Conservation (phyloP, 2,113 vertebrate genomes). For the Hylia prasina region DNA sequence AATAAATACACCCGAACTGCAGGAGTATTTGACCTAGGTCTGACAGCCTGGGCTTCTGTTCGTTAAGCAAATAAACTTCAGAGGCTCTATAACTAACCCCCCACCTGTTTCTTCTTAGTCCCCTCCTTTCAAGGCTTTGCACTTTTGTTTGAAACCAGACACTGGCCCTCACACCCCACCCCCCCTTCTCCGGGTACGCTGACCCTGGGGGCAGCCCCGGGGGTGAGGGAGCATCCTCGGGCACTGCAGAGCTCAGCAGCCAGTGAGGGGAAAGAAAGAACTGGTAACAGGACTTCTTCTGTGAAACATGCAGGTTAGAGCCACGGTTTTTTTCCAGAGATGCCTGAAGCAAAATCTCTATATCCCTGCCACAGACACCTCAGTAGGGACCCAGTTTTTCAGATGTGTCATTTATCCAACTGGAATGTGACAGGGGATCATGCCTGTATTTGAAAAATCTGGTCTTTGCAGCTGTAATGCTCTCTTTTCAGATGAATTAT, state of each 20-base stretch:
- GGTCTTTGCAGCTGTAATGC: not conserved
- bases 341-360: not conserved
- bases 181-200: not conserved
- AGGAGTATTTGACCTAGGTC: slow-evolving; percentile 53
- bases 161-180: not conserved
- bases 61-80: slow-evolving; percentile 4
- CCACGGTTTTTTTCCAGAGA: not conserved
- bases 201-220: not conserved
- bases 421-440: not conserved
- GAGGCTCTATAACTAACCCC: not conserved
- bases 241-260: not conserved
- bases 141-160: slow-evolving; percentile 12
- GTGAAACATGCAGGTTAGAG: not conserved
- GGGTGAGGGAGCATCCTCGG: not conserved
- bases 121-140: slow-evolving; percentile 30
- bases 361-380: not conserved
- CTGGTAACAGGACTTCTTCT: not conserved
- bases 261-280: not conserved
- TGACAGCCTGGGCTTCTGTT: slow-evolving; percentile 32
- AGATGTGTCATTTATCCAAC: not conserved
- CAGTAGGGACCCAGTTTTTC: not conserved
- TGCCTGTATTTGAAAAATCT: not conserved
- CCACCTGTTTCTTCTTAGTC: slow-evolving; percentile 40
- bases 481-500: not conserved
- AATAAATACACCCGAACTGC: slow-evolving; percentile 31